Evolutionary conservation across 2,888 invertebrate genomes (phyloP), one percentile per base, ranked within the genome.

Genomic region (Aporophyla lueneburgensis): DNA sequence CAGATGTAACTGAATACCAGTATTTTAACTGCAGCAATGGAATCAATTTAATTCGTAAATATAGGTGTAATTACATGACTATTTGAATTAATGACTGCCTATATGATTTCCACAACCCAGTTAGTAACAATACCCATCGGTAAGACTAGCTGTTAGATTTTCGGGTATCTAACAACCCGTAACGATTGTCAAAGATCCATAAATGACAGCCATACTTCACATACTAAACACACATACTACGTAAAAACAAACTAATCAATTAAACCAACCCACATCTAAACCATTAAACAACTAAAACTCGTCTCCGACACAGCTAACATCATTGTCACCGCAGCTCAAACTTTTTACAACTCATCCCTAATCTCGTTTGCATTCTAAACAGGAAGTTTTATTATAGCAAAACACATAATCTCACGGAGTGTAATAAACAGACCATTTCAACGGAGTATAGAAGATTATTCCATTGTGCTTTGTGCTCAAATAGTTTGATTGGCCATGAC

Each of bases 291-390:
- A 62, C 51, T 74, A 46, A 58, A 68, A 68, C 27, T 27, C 14
- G 73, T 85, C 75, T 24, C 61, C 56, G 49, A 66, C 74, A 82
- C 71, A 21, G 16, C 77, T 9, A 71, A 82, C 70, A 71, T 81
- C 49, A 71, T 81, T 74, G 86, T 83, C 78, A 85, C 86, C 61
- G 53, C 24, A 73, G 21, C 82, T 70, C 59, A 33, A 83, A 85
- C 86, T 83, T 83, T 83, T 83, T 83, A 83, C 78, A 61, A 68
- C 86, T 74, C 73, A 83, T 83, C 65, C 67, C 83, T 83, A 83
- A 83, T 83, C 83, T 83, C 73, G 86, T 85, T 83, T 85, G 86
- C 78, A 83, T 83, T 85, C 83, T 82, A 85, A 85, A 81, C 72
- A 85, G 81, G 59, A 84, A 65, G 77, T 72, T 85, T 83, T 81